These are phyloP conservation scores for Amazona guildingii DNA, from an alignment of 2,113 vertebrate species.

Conservation along the genomic window DNA sequence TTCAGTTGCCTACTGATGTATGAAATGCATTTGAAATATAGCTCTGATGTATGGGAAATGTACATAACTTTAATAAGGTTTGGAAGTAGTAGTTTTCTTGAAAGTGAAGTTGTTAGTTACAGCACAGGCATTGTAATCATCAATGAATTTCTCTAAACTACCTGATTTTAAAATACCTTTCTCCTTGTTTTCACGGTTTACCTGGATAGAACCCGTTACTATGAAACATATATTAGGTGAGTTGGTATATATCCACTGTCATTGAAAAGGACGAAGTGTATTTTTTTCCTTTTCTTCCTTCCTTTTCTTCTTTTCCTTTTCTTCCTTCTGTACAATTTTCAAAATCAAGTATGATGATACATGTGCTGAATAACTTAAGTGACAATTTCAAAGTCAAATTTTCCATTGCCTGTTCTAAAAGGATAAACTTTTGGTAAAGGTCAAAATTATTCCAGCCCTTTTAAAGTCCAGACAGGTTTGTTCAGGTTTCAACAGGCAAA, in stretches of 20 bases:
- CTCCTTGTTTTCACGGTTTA: conserved; percentile 77
- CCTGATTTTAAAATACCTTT: conserved; percentile 75
- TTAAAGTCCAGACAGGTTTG: background rate
- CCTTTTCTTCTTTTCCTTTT: background rate
- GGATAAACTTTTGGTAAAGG: background rate
- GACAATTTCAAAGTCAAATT: background rate
- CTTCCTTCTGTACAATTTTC: background rate
- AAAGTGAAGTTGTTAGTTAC: background rate
- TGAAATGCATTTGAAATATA: background rate
- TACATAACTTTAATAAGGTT: background rate
- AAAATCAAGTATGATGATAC: background rate
- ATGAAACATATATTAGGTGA: conserved; percentile 97
- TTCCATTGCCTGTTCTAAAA: background rate
- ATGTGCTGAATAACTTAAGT: background rate
- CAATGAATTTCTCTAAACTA: conserved; percentile 47
- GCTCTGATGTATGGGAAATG: background rate
- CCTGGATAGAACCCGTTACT: conserved; percentile 97
- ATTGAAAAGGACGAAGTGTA: background rate
- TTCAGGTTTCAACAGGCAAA: background rate
- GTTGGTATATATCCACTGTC: conserved; percentile 60
- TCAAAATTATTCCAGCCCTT: background rate
- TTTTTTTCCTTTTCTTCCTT: background rate
- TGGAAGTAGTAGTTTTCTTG: background rate
- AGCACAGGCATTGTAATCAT: background rate
- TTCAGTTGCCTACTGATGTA: background rate